phyloP scores from a whole-genome alignment of 2,113 vertebrate species.

The Eubucco bourcierii region DNA sequence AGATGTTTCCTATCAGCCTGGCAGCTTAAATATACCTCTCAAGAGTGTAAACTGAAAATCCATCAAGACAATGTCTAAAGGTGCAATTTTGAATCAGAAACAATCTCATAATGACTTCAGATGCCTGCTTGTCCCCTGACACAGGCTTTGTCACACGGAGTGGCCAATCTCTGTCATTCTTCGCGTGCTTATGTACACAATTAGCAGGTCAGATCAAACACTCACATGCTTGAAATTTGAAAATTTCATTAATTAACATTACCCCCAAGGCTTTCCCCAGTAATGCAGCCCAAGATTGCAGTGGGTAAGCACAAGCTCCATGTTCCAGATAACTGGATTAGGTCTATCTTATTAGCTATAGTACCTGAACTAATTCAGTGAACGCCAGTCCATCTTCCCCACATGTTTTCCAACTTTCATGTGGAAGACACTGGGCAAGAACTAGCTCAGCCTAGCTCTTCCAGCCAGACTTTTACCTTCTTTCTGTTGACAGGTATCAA shows the following conservation, averaged over 20 bases:
- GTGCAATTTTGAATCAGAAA: slow-evolving; percentile 20
- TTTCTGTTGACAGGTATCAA: neutral
- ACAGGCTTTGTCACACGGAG: neutral
- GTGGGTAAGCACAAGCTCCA: neutral
- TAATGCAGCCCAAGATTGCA: neutral
- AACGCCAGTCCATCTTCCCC: neutral
- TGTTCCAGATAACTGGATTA: slow-evolving; percentile 40
- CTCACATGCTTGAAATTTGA: neutral
- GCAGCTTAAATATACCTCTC: slow-evolving; percentile 17
- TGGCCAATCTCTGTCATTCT: neutral
- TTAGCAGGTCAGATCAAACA: slow-evolving; percentile 1
- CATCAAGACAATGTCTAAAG: neutral
- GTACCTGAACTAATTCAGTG: slow-evolving; percentile 30
- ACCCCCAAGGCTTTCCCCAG: neutral
- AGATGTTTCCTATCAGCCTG: neutral
- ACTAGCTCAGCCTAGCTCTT: neutral
- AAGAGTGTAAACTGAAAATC: slow-evolving; percentile 28
- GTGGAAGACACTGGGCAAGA: neutral
- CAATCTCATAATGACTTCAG: neutral
- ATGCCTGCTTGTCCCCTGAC: neutral
- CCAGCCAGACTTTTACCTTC: neutral
- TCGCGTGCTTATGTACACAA: neutral
- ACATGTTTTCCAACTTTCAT: neutral
- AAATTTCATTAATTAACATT: slow-evolving; percentile 18
- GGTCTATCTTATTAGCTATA: slow-evolving; percentile 45